A percentile compares a stretch with the other conserved stretches of the same genome.
These are phyloP conservation scores for Drosophila nr. fundita DNA, from an alignment of 2,888 invertebrate genomes.

Conservation along the genomic window DNA sequence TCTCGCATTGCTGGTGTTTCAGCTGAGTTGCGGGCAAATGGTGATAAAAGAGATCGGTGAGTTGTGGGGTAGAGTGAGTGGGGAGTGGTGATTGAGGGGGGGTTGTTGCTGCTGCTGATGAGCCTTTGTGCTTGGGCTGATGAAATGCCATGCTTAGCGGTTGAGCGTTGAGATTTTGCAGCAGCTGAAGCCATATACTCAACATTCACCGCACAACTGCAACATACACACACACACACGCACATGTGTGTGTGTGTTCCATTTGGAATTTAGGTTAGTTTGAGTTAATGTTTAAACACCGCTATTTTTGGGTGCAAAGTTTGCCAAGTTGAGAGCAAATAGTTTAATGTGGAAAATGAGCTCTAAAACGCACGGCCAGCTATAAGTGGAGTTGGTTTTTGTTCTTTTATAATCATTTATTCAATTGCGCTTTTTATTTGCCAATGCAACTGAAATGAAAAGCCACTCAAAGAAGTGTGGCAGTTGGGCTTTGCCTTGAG, in stretches of 20 bases:
- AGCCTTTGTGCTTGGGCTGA: conserved; percentile 53
- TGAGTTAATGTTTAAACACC: conserved; percentile 46
- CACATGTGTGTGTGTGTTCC: conserved; percentile 3
- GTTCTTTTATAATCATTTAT: background rate
- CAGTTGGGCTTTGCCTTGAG: conserved; percentile 57
- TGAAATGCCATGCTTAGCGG: conserved; percentile 80
- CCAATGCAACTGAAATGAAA: background rate
- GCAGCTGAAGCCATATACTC: conserved; percentile 41
- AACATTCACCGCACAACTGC: conserved; percentile 41
- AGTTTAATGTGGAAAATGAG: conserved; percentile 5
- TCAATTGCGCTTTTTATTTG: background rate
- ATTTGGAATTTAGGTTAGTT: conserved; percentile 55
- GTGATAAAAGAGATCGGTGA: background rate
- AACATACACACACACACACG: conserved; percentile 3
- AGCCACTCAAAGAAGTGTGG: conserved; percentile 1
- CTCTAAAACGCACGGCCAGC: background rate
- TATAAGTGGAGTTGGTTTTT: background rate
- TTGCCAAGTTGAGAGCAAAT: conserved; percentile 22
- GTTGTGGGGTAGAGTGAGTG: background rate
- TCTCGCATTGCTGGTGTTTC: conserved; percentile 59
- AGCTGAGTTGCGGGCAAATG: conserved; percentile 1
- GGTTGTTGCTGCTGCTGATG: conserved; percentile 14
- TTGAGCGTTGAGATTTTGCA: conserved; percentile 69
- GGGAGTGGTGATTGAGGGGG: background rate
- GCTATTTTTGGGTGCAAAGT: conserved; percentile 30